Evolutionary conservation across 2,797 vertebrate species (phyloP), one percentile per base, ranked within the genome.

Genomic region (Mallotus villosus): DNA sequence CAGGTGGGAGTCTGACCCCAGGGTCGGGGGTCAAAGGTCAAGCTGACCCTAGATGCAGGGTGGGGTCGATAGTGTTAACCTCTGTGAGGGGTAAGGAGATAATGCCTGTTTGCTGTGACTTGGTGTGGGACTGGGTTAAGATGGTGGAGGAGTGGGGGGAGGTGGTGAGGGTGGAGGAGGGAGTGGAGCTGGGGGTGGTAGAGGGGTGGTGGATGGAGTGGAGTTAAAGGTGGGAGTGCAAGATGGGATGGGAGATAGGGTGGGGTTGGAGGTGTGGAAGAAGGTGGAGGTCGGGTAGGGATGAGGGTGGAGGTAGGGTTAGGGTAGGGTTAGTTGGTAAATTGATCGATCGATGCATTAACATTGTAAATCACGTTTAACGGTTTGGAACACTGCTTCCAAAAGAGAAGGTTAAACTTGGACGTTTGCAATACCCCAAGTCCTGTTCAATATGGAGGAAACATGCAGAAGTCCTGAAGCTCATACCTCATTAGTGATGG

Each of bases 1-100:
- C 97, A 29, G 96, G 97, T 98, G 72, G 79, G 90, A 83, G 41
- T 63, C 60, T 22, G 34, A 58, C 1, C 67, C 74, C 17, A 14
- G 37, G 37, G 37, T 41, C 58, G 25, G 62, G 41, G 51, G 16
- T 21, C 29, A 32, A 17, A 59, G 55, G 32, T 60, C 14, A 57
- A 53, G 51, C 6, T 53, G 51, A 53, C 16, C 5, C 17, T 19
- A 53, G 17, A 53, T 6, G 16, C 51, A 17, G 51, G 51, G 14
- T n/a, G 19, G 16, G 51, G 51, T 53, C 4, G 19, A n/a, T 53
- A 17, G 51, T n/a, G 51, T 53, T 53, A 53, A 17, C 51, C 51
- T n/a, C 8, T 41, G 37, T 41, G 37, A 41, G 37, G 37, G 37
- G 11, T 41, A 2, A 41, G 37, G 37, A 41, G 37, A 41, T 34